Conservation (phyloP, 2,888 invertebrate species). For the Netelia fuscicornis region DNA sequence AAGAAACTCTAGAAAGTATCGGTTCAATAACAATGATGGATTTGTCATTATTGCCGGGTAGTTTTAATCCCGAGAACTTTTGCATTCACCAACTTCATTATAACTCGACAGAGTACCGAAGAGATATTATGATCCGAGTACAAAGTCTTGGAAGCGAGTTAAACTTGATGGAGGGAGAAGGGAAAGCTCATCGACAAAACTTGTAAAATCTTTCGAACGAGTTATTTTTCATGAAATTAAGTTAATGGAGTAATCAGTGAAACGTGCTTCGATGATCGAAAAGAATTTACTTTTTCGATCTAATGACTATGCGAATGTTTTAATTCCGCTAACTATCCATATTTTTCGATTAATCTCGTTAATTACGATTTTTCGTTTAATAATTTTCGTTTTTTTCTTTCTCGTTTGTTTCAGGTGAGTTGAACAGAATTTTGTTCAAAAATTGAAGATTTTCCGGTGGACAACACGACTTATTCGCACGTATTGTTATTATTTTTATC, state of each 20-base stretch:
- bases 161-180: not conserved
- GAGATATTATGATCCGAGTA: conserved; percentile 1
- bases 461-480: conserved; percentile 5
- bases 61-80: conserved; percentile 11
- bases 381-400: not conserved
- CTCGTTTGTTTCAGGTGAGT: conserved; percentile 61
- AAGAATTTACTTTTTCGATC: not conserved
- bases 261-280: not conserved
- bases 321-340: not conserved
- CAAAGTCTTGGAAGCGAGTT: not conserved
- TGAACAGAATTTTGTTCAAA: not conserved
- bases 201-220: not conserved
- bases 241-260: not conserved
- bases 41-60: not conserved
- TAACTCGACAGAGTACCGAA: conserved; percentile 6
- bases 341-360: not conserved
- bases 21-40: conserved; percentile 23
- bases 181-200: not conserved
- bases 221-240: not conserved
- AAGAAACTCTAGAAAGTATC: not conserved
- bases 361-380: conserved; percentile 12
- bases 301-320: not conserved
- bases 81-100: not conserved
- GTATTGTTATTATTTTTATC: conserved; percentile 29
- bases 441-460: not conserved